These are phyloP conservation scores for Emydoidea blandingii DNA, from an alignment of 2,797 vertebrate species.

Conservation along the genomic window DNA sequence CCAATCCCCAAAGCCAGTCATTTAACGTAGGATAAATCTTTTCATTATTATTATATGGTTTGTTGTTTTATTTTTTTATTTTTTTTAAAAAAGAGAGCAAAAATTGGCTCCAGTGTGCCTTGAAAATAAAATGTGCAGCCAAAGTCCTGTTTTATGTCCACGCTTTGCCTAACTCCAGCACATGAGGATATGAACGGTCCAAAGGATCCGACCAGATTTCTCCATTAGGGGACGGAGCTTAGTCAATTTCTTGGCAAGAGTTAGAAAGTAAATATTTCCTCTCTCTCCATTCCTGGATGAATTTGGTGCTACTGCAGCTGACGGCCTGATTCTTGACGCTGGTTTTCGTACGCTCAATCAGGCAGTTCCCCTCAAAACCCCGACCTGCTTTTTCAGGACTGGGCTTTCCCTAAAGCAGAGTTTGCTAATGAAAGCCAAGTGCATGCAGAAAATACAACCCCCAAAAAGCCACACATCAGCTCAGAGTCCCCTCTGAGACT, in stretches of 20 bases:
- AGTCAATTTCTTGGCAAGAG: constrained; percentile 10
- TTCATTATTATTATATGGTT: constrained; percentile 39
- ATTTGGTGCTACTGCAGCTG: not conserved
- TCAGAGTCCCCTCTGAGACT: fast-evolving
- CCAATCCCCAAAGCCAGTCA: not conserved
- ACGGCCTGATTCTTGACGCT: not conserved
- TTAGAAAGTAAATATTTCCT: constrained; percentile 44
- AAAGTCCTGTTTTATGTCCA: not conserved
- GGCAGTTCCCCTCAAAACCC: not conserved
- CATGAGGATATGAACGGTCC: not conserved
- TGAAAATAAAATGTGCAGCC: constrained; percentile 9
- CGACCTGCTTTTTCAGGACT: not conserved
- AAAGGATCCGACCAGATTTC: not conserved
- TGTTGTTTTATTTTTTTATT: constrained; percentile 34
- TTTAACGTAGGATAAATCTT: constrained; percentile 32
- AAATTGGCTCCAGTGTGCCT: not conserved
- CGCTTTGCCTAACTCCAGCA: not conserved
- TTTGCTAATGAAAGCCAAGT: not conserved
- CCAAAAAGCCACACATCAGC: not conserved
- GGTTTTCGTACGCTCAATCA: not conserved
- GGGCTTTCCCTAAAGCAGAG: not conserved
- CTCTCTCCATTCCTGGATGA: not conserved
- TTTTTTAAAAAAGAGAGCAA: not conserved
- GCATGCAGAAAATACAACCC: not conserved
- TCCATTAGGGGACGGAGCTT: not conserved